Evolutionary conservation across 2,113 vertebrate genomes (phyloP).

Genomic region (Chaenogobius annularis): DNA sequence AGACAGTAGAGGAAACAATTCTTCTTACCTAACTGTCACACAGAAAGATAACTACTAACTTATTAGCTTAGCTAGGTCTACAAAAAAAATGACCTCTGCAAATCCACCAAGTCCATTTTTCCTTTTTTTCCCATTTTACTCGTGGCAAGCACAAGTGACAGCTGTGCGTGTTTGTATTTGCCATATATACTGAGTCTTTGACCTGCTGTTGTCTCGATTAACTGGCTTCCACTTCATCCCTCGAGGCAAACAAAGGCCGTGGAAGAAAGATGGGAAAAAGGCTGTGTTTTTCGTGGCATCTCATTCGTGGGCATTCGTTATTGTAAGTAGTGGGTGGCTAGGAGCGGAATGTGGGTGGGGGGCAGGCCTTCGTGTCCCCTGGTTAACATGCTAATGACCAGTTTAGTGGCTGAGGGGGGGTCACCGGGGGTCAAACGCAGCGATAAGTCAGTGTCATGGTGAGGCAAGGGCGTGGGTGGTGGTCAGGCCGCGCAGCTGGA

Average conservation of each 20-base stretch:
- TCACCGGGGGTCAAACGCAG: constrained; percentile 53
- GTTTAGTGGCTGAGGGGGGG: constrained; percentile 65
- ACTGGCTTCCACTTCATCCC: constrained; percentile 54
- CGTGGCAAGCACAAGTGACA: constrained; percentile 26
- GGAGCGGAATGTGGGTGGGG: background rate
- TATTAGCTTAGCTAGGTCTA: background rate
- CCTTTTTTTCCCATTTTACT: background rate
- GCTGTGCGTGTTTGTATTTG: constrained; percentile 36
- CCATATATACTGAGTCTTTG: constrained; percentile 41
- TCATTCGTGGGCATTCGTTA: constrained; percentile 50
- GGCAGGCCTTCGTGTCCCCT: constrained; percentile 10
- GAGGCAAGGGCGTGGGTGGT: constrained; percentile 16
- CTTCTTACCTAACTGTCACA: too few species aligned
- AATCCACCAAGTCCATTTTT: background rate
- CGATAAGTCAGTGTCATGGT: constrained; percentile 62
- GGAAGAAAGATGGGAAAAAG: constrained; percentile 11
- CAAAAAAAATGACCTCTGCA: background rate
- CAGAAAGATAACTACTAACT: too few species aligned
- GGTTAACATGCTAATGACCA: constrained; percentile 74
- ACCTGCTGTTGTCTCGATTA: constrained; percentile 55
- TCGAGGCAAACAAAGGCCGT: constrained; percentile 41
- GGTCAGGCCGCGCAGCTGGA: constrained; percentile 41
- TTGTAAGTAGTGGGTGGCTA: constrained; percentile 2
- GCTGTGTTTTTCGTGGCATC: constrained; percentile 27
- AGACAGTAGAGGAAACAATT: too few species aligned